phyloP scores from a whole-genome alignment of 2,797 vertebrate genomes.

The Galago senegalensis region DNA sequence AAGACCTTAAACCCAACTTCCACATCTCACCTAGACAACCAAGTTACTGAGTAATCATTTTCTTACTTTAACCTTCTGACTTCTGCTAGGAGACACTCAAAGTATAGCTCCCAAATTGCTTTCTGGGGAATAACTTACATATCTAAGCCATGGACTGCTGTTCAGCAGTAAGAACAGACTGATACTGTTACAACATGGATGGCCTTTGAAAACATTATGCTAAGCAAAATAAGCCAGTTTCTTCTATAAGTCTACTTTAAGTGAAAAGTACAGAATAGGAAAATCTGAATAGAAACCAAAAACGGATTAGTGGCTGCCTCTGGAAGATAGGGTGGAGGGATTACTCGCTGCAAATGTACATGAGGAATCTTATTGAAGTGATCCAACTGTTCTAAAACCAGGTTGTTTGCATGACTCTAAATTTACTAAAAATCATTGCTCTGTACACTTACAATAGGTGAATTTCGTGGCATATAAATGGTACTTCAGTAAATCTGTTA shows the following conservation, averaged over 20 bases:
- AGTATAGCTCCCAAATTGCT: background rate
- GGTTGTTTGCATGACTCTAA: slow-evolving; percentile 19
- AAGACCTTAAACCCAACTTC: background rate
- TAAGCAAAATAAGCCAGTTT: slow-evolving; percentile 26
- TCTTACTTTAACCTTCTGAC: background rate
- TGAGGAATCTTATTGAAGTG: background rate
- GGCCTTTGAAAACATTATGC: slow-evolving; percentile 17
- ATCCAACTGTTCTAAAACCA: background rate
- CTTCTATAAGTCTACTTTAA: slow-evolving; percentile 25
- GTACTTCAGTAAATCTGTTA: background rate
- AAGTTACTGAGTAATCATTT: slow-evolving; percentile 10
- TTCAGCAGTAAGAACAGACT: slow-evolving; percentile 5
- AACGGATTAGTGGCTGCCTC: background rate
- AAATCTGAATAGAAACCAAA: slow-evolving; percentile 46
- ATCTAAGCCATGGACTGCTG: background rate
- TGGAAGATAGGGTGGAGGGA: background rate
- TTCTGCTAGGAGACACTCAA: slow-evolving; percentile 27
- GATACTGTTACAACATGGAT: background rate
- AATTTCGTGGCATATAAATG: slow-evolving; percentile 28
- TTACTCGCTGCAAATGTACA: background rate
- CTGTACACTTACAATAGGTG: background rate
- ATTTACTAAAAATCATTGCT: slow-evolving; percentile 38
- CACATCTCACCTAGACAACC: background rate
- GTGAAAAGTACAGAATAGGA: background rate
- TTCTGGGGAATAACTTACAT: slow-evolving; percentile 11